Evolutionary conservation across 2,888 invertebrate species (phyloP), one percentile per base, ranked within the genome.

Genomic region (Conomelus anceps): DNA sequence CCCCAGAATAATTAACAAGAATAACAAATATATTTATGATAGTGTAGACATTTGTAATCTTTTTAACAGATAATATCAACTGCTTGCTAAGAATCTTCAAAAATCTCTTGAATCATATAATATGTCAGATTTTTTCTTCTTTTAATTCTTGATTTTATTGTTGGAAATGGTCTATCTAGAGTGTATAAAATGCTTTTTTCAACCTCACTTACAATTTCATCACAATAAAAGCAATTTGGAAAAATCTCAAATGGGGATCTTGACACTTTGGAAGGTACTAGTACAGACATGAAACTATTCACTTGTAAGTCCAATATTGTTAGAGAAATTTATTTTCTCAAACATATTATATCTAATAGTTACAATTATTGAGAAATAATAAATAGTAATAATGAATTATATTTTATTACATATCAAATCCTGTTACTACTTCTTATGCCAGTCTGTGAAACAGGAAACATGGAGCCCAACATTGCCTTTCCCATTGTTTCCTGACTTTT

Each of bases 401-500:
- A n/a, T n/a, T n/a, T n/a, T n/a, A n/a, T n/a, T n/a, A n/a, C n/a
- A n/a, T n/a, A n/a, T n/a, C n/a, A n/a, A n/a, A n/a, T 17, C 13
- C 17, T 13, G 17, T 13, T 17, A 34, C 34, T 34, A 34, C 34
- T 34, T 34, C 13, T 34, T 34, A 34, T 34, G 7, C 9, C 34
- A 9, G 13, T 34, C 34, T 34, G 9, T 9, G 17, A 86, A 22
- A 63, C 89, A 89, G 22, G 88, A 23, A 11, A 89, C 22, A 23
- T 89, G 89, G 20, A 89, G 84, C 17, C 87, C 89, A 24, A 89
- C 88, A 89, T 88, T 84, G 24, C 89, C 22, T 88, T 84, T 88
- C 23, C 23, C 87, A 89, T 34, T 89, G 84, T 29, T 89, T 89
- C 17, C 89, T 87, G 41, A 84, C 84, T 89, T 89, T 84, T 24